Evolutionary conservation across 2,797 vertebrate genomes (phyloP).

Genomic region (Gallinago nigripennis): DNA sequence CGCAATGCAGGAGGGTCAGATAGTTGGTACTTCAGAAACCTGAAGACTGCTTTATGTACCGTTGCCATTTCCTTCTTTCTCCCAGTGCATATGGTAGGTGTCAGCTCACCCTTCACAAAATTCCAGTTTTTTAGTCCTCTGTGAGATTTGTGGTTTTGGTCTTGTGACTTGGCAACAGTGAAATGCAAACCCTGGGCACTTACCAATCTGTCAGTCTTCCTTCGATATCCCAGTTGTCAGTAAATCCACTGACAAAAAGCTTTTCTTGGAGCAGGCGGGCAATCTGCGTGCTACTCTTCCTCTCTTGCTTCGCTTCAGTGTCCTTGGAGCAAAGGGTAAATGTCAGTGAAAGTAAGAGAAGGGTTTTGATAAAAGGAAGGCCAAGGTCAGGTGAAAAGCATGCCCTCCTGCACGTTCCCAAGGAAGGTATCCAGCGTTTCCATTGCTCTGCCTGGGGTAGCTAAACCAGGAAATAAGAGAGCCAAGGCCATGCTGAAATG

Average conservation of each 20-base stretch:
- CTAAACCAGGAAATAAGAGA: background rate
- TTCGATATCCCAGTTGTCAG: background rate
- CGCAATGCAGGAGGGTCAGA: background rate
- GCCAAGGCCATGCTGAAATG: background rate
- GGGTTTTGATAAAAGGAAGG: conserved; percentile 39
- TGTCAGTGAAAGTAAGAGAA: conserved; percentile 40
- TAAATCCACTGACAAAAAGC: conserved; percentile 31
- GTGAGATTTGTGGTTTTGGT: conserved; percentile 13
- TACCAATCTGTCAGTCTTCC: background rate
- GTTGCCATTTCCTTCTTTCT: background rate
- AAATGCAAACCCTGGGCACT: background rate
- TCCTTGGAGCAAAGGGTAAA: background rate
- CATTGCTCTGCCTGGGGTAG: background rate
- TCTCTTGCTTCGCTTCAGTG: background rate
- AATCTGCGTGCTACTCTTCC: background rate
- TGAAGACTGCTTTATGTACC: conserved; percentile 41
- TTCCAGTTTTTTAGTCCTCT: background rate
- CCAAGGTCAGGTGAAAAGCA: conserved; percentile 17
- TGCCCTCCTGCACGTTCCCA: background rate
- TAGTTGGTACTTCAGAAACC: conserved; percentile 53
- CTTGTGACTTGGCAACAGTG: conserved; percentile 3
- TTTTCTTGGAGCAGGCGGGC: conserved; percentile 8
- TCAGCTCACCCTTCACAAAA: conserved; percentile 8
- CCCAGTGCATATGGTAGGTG: background rate
- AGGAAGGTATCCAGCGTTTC: conserved; percentile 6